These are phyloP conservation scores for Stegana nigrithorax DNA, from an alignment of 2,888 invertebrate genomes.

Conservation along the genomic window DNA sequence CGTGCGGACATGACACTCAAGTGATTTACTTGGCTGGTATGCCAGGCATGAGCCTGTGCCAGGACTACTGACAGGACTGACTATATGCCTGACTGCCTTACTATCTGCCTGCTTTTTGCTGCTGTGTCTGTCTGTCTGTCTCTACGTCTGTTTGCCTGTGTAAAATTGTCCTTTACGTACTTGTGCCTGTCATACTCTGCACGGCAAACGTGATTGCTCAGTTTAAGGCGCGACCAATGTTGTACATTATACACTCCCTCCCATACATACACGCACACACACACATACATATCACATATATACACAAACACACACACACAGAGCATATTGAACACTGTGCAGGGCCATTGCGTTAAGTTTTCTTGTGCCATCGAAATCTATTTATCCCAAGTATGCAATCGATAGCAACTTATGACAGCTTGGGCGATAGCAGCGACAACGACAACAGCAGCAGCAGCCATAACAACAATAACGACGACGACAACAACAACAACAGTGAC, in stretches of 20 bases:
- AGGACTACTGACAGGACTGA: too few species aligned
- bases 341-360: not conserved
- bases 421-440: constrained; percentile 9
- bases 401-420: constrained; percentile 38
- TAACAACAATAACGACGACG: not conserved
- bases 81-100: not conserved
- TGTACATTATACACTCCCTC: constrained; percentile 28
- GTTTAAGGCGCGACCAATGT: constrained; percentile 26
- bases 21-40: constrained; percentile 29
- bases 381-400: constrained; percentile 31
- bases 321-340: too few species aligned
- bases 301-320: too few species aligned
- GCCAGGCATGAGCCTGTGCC: too few species aligned
- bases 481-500: not conserved
- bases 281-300: too few species aligned
- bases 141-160: too few species aligned
- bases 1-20: constrained; percentile 59
- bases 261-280: not conserved
- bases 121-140: not conserved
- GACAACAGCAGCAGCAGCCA: not conserved
- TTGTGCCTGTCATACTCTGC: too few species aligned
- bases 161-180: too few species aligned
- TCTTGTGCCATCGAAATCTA: constrained; percentile 13
- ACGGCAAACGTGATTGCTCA: constrained; percentile 51
- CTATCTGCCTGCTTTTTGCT: not conserved